phyloP scores from a whole-genome alignment of 2,797 vertebrate species.

The Phataginus tricuspis region DNA sequence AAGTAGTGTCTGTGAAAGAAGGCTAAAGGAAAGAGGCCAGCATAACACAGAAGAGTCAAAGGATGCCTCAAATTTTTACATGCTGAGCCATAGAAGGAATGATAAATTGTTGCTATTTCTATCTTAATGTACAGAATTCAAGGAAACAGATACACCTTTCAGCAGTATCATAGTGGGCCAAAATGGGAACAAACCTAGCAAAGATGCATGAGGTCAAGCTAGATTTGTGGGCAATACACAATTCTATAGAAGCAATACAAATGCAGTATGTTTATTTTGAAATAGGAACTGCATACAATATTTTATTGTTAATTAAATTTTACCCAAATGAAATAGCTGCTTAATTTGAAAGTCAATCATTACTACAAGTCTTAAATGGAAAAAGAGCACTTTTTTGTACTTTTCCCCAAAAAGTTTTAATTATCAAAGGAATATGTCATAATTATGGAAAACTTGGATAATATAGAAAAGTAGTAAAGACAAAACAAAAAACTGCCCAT shows the following conservation, averaged over 20 bases:
- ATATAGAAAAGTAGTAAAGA: neutral
- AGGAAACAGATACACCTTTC: neutral
- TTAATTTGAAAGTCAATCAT: neutral
- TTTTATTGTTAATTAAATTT: neutral
- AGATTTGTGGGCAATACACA: neutral
- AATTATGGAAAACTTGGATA: neutral
- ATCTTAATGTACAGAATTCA: neutral
- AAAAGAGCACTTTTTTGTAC: neutral
- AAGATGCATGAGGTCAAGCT: neutral
- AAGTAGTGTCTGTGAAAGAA: neutral
- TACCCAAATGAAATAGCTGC: neutral
- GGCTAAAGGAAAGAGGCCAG: neutral
- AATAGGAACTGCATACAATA: neutral
- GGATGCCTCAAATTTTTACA: neutral
- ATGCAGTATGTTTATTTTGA: neutral
- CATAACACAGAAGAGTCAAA: neutral
- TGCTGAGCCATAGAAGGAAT: accelerated
- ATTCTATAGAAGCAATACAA: neutral
- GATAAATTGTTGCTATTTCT: neutral
- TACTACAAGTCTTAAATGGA: neutral
- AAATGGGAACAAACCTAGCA: neutral
- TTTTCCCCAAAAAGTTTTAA: neutral
- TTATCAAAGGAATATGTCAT: neutral
- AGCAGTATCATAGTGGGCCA: neutral
- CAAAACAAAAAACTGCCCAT: neutral